Evolutionary conservation across 23 tunicate genomes (phyloP), one percentile per base, ranked within the genome.

Genomic region (Trididemnum nubilum): DNA sequence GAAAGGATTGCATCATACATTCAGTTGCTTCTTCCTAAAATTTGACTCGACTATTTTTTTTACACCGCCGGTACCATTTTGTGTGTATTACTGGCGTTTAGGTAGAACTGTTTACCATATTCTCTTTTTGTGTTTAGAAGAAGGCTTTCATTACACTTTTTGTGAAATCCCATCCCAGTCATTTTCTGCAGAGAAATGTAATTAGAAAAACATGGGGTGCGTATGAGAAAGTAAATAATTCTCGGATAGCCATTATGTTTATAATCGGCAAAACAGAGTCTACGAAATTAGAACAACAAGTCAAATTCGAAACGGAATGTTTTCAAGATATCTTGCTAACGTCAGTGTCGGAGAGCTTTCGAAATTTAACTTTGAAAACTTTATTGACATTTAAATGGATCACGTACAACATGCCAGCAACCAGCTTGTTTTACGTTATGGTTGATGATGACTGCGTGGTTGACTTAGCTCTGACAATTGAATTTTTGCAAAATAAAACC

Each of bases 361-460:
- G 21, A 34, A 79, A 79, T 34, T 64, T 86, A 5, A 58, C 72
- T 35, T 63, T 79, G 25, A 86, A 86, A 70, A 86, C 84, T 0
- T 40, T 86, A 15, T 40, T 74, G 24, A 64, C 84, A 1, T 69
- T 86, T 39, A 29, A 69, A 15, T 86, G 90, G 90, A 79, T 86
- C 0, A 65, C 33, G 23, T 22, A 86, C 19, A 67, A 79, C 18
- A 22, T 50, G 21, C 2, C 71, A 33, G 19, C 29, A 1, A 21
- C n/a, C 21, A 32, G 77, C 23, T 65, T 79, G 0, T 85, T 84
- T 64, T 84, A 84, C 51, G 64, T 87, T 0, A 73, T 90, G 34
- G 72, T 86, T 0, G 88, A 90, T 76, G 96, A 90, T 72, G 88
- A 90, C 44, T 90, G 96, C 35, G 96, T 90, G 4, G 64, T 90